Base-by-base conservation (phyloP, 2,113 vertebrate genomes). In the Danionella cerebrum region DNA sequence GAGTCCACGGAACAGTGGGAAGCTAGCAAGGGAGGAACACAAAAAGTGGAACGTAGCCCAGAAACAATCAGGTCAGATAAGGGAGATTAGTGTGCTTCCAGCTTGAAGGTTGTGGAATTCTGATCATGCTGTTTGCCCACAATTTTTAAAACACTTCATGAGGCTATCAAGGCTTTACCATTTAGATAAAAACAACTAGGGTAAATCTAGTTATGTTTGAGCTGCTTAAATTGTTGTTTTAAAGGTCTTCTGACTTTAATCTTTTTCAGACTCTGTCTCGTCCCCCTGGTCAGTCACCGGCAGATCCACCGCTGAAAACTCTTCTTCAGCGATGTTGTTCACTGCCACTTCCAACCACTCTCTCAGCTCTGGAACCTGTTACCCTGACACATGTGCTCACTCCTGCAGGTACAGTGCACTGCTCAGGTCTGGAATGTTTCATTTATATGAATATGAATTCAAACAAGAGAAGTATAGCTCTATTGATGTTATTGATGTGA, bases 301-400 rank as follows among this genome's bases (percentile, higher is more conserved):
- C 73, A 39, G 85, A 90, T 36, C 85, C 89, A 16, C 85, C 91
- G 1, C 85, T 89, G 70, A 91, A 88, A 83, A 82, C 66, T 0
- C 83, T 92, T 1, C 85, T 94, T 67, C 91, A 94, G 84, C 87
- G 91, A 65, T 94, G 90, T 58, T 84, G 86, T 19, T 93, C 92
- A 0, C 81, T 94, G 19, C 88, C 91, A 0, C 83, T 94, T 2
- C 88, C 91, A 79, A 90, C 84, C 77, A 86, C 88, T 1, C 87
- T 91, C 0, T 79, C 86, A 50, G 87, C 89, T 24, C 67, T 89
- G 66, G 86, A 86, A 71, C 84, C 85, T 60, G 2, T 85, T 6
- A 82, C 83, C 22, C 80, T 90, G 74, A 89, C 84, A 52, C 84
- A 84, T 52, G 77, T 87, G 21, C 77, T 89, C 35, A 77, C 89